Evolutionary conservation across 2,797 vertebrate genomes (phyloP).

Genomic region (Pangasius larnaudii): DNA sequence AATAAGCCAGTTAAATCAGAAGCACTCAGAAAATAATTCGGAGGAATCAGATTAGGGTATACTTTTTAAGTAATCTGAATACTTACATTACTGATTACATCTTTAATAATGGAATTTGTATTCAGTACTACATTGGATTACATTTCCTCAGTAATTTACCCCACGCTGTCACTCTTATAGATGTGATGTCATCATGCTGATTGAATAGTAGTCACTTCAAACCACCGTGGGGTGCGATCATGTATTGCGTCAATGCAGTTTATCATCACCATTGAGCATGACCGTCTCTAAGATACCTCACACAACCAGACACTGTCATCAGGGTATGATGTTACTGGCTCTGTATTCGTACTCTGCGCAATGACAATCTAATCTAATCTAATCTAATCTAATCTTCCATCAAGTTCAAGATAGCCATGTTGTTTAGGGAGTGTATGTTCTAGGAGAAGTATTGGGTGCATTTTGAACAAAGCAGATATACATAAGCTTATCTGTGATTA

Average conservation of each 20-base stretch:
- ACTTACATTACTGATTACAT: background rate
- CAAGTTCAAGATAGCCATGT: background rate
- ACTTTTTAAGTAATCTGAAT: background rate
- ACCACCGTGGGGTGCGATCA: background rate
- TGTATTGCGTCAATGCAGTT: conserved; percentile 13
- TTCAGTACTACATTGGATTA: background rate
- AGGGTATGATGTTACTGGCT: background rate
- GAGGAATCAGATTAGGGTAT: background rate
- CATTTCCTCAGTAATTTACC: background rate
- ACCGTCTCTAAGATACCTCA: background rate
- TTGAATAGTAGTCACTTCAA: background rate
- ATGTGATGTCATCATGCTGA: conserved; percentile 15
- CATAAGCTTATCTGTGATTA: background rate
- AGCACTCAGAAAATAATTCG: background rate
- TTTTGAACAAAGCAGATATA: background rate
- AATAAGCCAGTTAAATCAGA: background rate
- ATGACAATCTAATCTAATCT: no score
- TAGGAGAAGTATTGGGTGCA: background rate
- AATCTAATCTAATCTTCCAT: background rate
- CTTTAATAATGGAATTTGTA: conserved; percentile 1
- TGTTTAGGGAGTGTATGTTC: background rate
- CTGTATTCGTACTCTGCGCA: no score
- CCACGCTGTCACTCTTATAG: background rate
- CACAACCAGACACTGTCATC: conserved; percentile 9
- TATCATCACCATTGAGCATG: conserved; percentile 23